These are phyloP conservation scores for Heliconius aoede DNA, from an alignment of 2,888 invertebrate species.

Conservation along the genomic window DNA sequence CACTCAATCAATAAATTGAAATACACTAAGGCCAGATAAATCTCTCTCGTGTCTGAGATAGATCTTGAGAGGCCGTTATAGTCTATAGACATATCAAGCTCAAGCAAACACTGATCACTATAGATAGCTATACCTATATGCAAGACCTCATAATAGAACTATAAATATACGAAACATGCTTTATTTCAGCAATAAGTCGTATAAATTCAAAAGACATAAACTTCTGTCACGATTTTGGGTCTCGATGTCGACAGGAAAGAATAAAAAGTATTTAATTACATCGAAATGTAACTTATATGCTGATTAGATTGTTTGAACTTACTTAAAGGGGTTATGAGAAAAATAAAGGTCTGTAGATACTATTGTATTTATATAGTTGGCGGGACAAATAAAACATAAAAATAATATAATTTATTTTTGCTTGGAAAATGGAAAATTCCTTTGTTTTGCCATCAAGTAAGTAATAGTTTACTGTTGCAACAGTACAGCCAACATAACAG, in stretches of 20 bases:
- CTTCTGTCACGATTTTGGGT: slow-evolving; percentile 62
- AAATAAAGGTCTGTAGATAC: background rate
- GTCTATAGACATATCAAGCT: too few species aligned
- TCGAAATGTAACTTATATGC: slow-evolving; percentile 33
- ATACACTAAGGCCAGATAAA: too few species aligned
- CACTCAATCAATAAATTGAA: too few species aligned
- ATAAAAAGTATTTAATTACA: slow-evolving; percentile 61
- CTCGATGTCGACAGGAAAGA: slow-evolving; percentile 53
- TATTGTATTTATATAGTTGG: background rate
- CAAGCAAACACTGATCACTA: background rate
- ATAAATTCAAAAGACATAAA: slow-evolving; percentile 72
- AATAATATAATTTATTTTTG: too few species aligned
- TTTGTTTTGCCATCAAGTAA: too few species aligned
- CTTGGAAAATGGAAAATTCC: too few species aligned
- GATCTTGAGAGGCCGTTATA: too few species aligned
- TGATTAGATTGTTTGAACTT: slow-evolving; percentile 18
- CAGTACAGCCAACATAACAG: too few species aligned
- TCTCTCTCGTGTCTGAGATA: too few species aligned
- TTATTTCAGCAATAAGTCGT: slow-evolving; percentile 52
- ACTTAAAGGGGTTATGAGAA: background rate
- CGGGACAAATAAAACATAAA: too few species aligned
- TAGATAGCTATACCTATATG: background rate
- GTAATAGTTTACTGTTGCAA: too few species aligned
- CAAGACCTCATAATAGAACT: background rate
- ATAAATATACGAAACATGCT: slow-evolving; percentile 21